Conservation (phyloP, 2,888 invertebrate species). For the Dioctria linearis region DNA sequence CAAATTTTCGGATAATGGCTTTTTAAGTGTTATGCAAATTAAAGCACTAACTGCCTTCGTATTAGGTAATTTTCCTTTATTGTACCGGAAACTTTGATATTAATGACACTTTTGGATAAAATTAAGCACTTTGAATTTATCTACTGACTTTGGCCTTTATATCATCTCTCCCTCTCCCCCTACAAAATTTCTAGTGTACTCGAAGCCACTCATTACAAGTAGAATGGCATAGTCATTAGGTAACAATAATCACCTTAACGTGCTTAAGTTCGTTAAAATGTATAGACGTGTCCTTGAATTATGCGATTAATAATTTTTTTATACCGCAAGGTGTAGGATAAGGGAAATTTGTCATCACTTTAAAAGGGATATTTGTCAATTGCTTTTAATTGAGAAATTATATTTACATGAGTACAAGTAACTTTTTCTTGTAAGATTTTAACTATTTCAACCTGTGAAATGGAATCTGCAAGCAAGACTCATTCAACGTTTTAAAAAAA, state of each 20-base stretch:
- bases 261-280: slow-evolving; percentile 28
- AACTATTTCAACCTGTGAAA: no score
- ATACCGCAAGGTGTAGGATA: no score
- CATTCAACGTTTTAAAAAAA: no score
- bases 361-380: no score
- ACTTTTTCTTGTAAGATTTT: no score
- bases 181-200: slow-evolving; percentile 28
- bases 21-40: slow-evolving; percentile 49
- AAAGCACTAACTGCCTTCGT: slow-evolving; percentile 47
- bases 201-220: slow-evolving; percentile 27
- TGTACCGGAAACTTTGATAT: slow-evolving; percentile 46
- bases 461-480: no score
- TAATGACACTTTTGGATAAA: slow-evolving; percentile 48
- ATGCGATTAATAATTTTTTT: no score
- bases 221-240: slow-evolving; percentile 32
- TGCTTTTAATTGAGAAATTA: no score
- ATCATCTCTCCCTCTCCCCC: slow-evolving; percentile 14
- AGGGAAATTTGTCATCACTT: no score
- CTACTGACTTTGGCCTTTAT: slow-evolving; percentile 35
- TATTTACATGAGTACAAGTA: no score
- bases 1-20: slow-evolving; percentile 45
- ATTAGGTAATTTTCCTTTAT: slow-evolving; percentile 47
- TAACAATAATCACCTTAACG: slow-evolving; percentile 15
- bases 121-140: slow-evolving; percentile 43
- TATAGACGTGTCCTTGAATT: no score